These are phyloP conservation scores for Whitmania pigra DNA, from an alignment of 1,140 invertebrate genomes.

Conservation along the genomic window DNA sequence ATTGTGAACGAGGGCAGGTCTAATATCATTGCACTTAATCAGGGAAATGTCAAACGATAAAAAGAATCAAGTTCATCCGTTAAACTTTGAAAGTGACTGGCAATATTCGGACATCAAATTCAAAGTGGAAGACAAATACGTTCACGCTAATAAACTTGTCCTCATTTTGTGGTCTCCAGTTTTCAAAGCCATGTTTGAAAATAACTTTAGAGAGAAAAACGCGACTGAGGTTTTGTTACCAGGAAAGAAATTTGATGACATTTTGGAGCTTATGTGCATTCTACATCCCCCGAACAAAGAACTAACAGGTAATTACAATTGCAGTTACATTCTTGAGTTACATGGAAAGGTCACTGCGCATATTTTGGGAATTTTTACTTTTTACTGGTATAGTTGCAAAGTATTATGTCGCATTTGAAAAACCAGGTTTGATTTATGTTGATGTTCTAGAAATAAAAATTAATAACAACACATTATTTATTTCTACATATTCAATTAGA, in stretches of 20 bases:
- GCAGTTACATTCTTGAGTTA: background rate
- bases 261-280: constrained; percentile 27
- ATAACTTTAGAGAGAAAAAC: constrained; percentile 29
- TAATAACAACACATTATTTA: background rate
- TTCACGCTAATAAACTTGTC: constrained; percentile 27
- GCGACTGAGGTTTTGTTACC: constrained; percentile 27
- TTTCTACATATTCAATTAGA: too few relatives aligned
- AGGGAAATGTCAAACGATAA: constrained; percentile 22
- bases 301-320: constrained; percentile 16
- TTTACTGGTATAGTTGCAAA: background rate
- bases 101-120: constrained; percentile 25
- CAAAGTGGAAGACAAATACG: constrained; percentile 25
- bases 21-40: constrained; percentile 1
- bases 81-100: constrained; percentile 24
- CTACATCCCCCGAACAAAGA: constrained; percentile 29
- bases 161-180: constrained; percentile 29
- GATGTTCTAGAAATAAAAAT: background rate
- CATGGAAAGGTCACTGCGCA: background rate
- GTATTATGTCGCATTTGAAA: background rate
- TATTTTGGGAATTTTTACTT: background rate
- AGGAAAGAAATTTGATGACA: constrained; percentile 27
- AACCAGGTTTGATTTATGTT: background rate
- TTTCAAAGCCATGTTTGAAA: constrained; percentile 25
- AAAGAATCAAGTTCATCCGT: background rate
- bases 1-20: background rate